phyloP scores from a whole-genome alignment of 53 echinoderm and acorn worm genomes.

The Holothuria leucospilota region DNA sequence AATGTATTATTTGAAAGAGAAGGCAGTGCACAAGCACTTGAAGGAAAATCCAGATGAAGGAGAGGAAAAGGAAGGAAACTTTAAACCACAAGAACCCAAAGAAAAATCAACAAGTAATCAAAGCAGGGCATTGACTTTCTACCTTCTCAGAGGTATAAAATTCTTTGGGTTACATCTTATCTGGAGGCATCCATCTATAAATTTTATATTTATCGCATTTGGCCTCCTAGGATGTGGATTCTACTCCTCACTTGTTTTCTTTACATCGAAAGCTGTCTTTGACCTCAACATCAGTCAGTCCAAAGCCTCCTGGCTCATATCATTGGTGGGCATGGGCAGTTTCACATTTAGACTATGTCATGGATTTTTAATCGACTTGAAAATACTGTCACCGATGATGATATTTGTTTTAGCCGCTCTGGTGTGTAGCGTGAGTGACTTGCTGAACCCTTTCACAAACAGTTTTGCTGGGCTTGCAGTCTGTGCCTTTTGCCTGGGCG shows the following conservation, averaged over 20 bases:
- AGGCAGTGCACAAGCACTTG: no score
- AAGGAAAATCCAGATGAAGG: neutral
- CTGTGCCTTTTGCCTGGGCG: constrained; percentile 27
- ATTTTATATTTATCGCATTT: constrained; percentile 30
- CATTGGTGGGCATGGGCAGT: constrained; percentile 44
- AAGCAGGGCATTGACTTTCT: neutral
- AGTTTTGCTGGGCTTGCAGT: constrained; percentile 30
- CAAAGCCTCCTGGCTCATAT: constrained; percentile 42
- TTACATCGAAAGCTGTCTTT: constrained; percentile 47
- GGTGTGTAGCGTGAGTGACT: constrained; percentile 17
- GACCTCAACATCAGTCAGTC: constrained; percentile 34
- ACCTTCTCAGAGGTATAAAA: constrained; percentile 16
- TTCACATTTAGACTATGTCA: constrained; percentile 21
- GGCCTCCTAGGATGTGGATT: constrained; percentile 36
- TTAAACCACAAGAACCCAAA: no score
- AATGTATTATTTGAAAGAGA: constrained; percentile 30
- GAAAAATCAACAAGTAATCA: no score
- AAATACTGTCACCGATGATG: neutral
- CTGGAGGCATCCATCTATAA: constrained; percentile 13
- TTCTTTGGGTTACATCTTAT: constrained; percentile 37
- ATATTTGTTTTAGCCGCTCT: constrained; percentile 3
- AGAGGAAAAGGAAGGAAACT: neutral
- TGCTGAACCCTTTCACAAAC: constrained; percentile 3
- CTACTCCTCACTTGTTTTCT: constrained; percentile 45
- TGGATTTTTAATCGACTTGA: constrained; percentile 44